These are phyloP conservation scores for Aphis gossypii DNA, from an alignment of 1,140 invertebrate genomes.

Conservation along the genomic window DNA sequence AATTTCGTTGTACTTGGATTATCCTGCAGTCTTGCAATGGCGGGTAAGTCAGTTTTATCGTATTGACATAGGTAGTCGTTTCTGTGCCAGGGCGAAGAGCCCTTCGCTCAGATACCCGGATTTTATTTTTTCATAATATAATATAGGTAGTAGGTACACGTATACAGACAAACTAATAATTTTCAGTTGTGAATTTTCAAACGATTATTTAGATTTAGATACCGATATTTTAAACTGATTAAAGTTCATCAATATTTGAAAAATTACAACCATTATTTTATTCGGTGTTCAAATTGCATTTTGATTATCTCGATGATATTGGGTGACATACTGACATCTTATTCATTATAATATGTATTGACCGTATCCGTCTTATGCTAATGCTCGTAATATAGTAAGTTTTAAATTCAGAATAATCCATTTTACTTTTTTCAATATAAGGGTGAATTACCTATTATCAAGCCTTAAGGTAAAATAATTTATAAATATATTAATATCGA, in stretches of 20 bases:
- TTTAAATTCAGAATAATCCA: background rate
- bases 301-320: background rate
- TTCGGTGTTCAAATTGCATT: background rate
- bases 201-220: too few species aligned
- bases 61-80: background rate
- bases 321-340: background rate
- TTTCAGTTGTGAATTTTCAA: background rate
- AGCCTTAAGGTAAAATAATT: background rate
- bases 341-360: background rate
- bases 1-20: conserved; percentile 15
- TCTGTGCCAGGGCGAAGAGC: too few species aligned
- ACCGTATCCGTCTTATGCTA: background rate
- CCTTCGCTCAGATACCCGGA: too few species aligned
- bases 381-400: background rate
- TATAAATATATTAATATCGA: background rate
- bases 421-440: background rate
- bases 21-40: background rate
- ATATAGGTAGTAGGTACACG: too few species aligned
- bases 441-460: background rate
- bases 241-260: background rate
- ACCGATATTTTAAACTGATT: background rate
- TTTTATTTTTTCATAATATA: background rate
- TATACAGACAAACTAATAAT: background rate
- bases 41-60: conserved; percentile 9
- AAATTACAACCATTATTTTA: background rate